Evolutionary conservation across 2,888 invertebrate species (phyloP).

Genomic region (Himalopsyche kuldschensis): DNA sequence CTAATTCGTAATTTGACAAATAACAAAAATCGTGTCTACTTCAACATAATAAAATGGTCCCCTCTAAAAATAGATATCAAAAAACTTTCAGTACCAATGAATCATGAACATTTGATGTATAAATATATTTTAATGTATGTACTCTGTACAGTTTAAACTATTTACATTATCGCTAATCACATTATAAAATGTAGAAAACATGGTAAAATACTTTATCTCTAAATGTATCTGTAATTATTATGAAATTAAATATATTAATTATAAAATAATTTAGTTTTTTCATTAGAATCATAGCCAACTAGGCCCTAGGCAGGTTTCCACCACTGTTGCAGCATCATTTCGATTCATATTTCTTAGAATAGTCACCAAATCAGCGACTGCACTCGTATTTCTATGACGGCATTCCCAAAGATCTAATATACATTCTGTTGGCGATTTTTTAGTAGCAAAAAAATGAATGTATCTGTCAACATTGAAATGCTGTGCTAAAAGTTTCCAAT

Average conservation of each 20-base stretch:
- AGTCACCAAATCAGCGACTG: conserved; percentile 77
- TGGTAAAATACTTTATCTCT: background rate
- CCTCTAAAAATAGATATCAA: background rate
- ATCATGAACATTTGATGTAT: background rate
- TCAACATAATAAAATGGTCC: background rate
- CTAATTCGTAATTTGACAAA: background rate
- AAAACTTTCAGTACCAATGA: background rate
- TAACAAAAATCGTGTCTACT: background rate
- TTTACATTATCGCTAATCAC: background rate
- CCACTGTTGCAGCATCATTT: conserved; percentile 70
- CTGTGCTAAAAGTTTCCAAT: conserved; percentile 94
- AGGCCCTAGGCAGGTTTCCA: conserved; percentile 63
- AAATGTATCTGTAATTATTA: background rate
- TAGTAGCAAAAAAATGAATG: conserved; percentile 96
- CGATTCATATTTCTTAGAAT: conserved; percentile 77
- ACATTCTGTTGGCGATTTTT: conserved; percentile 94
- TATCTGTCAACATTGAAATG: conserved; percentile 92
- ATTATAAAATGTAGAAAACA: background rate
- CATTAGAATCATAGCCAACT: conserved; percentile 49
- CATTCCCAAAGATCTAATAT: conserved; percentile 97
- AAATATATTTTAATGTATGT: background rate
- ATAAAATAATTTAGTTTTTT: background rate
- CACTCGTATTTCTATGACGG: conserved; percentile 79
- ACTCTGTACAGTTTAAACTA: background rate
- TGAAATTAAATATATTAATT: background rate